Base-by-base conservation (phyloP, 92 coral and sea anemone species). In the Heteractis magnifica region DNA sequence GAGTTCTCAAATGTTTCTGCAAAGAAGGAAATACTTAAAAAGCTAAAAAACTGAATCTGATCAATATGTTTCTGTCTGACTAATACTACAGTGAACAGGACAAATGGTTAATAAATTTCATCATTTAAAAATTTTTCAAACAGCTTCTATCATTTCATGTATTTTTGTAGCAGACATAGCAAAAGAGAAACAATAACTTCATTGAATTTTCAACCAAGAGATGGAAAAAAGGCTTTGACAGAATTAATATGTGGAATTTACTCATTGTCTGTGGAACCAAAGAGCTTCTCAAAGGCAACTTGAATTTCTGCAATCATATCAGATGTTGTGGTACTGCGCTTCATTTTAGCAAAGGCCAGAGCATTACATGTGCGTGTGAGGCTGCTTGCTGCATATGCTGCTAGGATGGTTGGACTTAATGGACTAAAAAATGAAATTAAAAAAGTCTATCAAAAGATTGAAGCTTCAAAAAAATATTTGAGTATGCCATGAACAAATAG, bases 371-470 rank as follows among this genome's bases (percentile, higher is more conserved):
- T 90, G 71, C 99, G 89, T 44, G 99, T 94, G 19, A 97, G 90
- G 23, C 94, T 90, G 64, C 99, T 90, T 64, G 99, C 98, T 41
- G 97, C 99, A 86, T 81, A 97, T 5, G 99, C 94, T 48, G 99
- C 99, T 48, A 94, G 77, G 76, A 97, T 78, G 56, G 91, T 86
- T n/a, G 98, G 91, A 75, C 85, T 85, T n/a, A 26, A 77, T 65
- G 16, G 81, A 85, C 81, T 81, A 73, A 85, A 79, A 3, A 44
- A n/a, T 12, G 34, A 26, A 14, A 49, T 11, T 16, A 16, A 13
- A 23, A 51, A 51, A 11, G 11, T 34, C 13, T 76, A 44, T 44
- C 14, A 9, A 76, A 8, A 76, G 13, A 8, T 53, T 53, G 58
- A 12, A 53, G 58, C 13, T 12, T 53, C 13, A 8, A 53, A 53